Conservation (phyloP, 2,888 invertebrate species). For the Ochropleura plecta region DNA sequence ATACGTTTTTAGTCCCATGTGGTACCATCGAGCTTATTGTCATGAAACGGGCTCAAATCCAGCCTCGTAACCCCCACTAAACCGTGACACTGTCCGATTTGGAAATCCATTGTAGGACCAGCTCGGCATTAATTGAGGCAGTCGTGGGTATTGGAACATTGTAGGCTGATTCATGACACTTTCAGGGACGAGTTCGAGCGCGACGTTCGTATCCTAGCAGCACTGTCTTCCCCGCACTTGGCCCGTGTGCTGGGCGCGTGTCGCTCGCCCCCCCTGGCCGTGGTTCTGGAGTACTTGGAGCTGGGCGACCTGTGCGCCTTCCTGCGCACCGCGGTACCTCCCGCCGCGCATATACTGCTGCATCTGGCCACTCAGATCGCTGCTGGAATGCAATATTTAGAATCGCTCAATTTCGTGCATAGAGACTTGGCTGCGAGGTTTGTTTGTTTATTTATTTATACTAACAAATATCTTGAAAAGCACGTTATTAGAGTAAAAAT, state of each 20-base stretch:
- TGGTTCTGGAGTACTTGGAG: slow-evolving; percentile 96
- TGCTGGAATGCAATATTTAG: slow-evolving; percentile 97
- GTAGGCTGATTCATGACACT: slow-evolving; percentile 14
- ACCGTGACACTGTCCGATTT: background rate
- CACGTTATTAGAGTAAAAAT: background rate
- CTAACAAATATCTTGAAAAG: background rate
- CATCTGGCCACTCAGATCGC: slow-evolving; percentile 97
- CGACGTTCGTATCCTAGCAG: slow-evolving; percentile 96
- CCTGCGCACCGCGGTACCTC: slow-evolving; percentile 93
- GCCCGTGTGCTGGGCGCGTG: slow-evolving; percentile 95
- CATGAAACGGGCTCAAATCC: background rate
- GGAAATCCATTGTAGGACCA: background rate
- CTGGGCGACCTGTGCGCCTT: slow-evolving; percentile 96
- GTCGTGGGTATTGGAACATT: background rate
- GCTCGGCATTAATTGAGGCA: background rate
- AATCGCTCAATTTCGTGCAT: slow-evolving; percentile 97
- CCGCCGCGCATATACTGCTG: slow-evolving; percentile 92
- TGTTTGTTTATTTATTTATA: slow-evolving; percentile 36
- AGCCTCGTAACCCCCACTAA: background rate
- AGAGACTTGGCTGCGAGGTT: slow-evolving; percentile 96
- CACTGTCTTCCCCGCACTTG: slow-evolving; percentile 94
- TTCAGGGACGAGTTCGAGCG: slow-evolving; percentile 95
- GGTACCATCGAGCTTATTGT: background rate
- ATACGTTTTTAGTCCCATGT: background rate
- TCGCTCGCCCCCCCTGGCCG: slow-evolving; percentile 94